Evolutionary conservation across 2,113 vertebrate genomes (phyloP).

Genomic region (Pedetes capensis): DNA sequence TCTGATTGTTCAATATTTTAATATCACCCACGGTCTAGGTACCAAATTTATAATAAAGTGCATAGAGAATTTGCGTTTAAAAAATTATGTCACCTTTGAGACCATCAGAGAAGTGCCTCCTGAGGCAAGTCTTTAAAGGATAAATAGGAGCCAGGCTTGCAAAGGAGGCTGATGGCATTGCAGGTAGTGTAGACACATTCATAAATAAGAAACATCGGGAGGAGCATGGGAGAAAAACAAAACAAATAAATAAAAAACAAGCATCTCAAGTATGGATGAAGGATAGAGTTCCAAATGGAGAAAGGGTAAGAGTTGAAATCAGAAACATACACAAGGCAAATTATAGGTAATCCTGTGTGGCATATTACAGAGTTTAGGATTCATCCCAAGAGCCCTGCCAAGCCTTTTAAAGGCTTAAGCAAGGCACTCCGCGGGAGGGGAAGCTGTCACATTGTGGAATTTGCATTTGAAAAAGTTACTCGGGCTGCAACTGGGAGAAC

Average conservation of each 20-base stretch:
- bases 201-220: not conserved
- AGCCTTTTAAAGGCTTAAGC: constrained; percentile 10
- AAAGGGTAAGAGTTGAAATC: not conserved
- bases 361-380: not conserved
- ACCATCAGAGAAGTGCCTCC: not conserved
- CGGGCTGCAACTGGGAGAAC: not conserved
- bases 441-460: not conserved
- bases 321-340: not conserved
- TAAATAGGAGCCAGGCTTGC: not conserved
- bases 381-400: not conserved
- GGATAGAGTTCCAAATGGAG: not conserved
- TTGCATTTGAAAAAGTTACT: constrained; percentile 44
- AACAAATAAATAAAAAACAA: too few relatives aligned
- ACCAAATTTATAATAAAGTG: constrained; percentile 32
- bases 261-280: not conserved
- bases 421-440: not conserved
- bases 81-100: constrained; percentile 35
- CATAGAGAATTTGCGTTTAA: constrained; percentile 45
- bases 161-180: not conserved
- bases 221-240: not conserved
- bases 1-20: constrained; percentile 32
- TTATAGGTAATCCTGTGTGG: not conserved
- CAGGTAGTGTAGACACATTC: not conserved
- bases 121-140: constrained; percentile 8
- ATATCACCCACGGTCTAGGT: not conserved